Percentiles rank a stretch among this genome's conserved stretches.
phyloP scores from a whole-genome alignment of 2,797 vertebrate species.

The Lutjanus argentimaculatus region DNA sequence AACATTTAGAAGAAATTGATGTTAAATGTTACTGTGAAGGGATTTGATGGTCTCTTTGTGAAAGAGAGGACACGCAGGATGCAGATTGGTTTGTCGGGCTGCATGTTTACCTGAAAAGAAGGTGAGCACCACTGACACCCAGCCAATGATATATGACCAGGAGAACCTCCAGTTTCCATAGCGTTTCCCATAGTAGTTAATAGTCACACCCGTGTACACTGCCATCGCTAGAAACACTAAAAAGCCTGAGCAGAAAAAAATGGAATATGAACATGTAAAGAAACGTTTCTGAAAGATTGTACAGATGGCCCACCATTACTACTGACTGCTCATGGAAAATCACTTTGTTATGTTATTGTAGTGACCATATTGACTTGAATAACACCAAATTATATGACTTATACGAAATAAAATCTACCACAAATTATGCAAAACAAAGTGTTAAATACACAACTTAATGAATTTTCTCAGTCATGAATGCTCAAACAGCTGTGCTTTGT shows the following conservation, averaged over 20 bases:
- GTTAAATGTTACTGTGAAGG: not conserved
- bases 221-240: slow-evolving; percentile 86
- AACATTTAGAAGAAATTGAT: not conserved
- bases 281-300: not conserved
- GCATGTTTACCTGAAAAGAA: slow-evolving; percentile 85
- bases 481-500: slow-evolving; percentile 31
- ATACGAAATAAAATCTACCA: not conserved
- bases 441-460: slow-evolving; percentile 24
- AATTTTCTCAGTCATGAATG: slow-evolving; percentile 3
- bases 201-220: slow-evolving; percentile 85
- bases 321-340: not conserved
- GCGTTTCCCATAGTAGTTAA: slow-evolving; percentile 86
- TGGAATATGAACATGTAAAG: not conserved
- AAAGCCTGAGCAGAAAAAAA: slow-evolving; percentile 69
- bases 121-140: slow-evolving; percentile 85
- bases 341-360: not conserved
- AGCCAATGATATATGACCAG: slow-evolving; percentile 87
- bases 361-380: not conserved
- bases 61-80: not conserved
- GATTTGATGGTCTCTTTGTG: not conserved
- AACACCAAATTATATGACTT: not conserved
- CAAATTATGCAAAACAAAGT: slow-evolving; percentile 33
- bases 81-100: not conserved
- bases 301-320: not conserved
- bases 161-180: slow-evolving; percentile 87